phyloP scores from a whole-genome alignment of 2,888 invertebrate genomes.

The Tiliacea citrago region DNA sequence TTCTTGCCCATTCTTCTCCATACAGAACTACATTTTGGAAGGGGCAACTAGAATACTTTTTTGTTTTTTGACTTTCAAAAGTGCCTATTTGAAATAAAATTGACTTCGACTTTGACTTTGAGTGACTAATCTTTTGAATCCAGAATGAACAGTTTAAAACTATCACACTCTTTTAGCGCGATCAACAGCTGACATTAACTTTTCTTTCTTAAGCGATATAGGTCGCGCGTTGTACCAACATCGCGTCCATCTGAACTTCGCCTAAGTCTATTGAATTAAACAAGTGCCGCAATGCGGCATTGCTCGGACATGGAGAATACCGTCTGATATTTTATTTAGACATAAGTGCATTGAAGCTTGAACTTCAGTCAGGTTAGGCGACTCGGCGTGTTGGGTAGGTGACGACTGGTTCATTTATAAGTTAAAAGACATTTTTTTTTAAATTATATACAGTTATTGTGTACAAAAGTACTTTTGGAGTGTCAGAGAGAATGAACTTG shows the following conservation, averaged over 20 bases:
- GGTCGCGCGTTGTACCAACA: slow-evolving; percentile 11
- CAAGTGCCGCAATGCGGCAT: slow-evolving; percentile 63
- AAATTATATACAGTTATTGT: neutral
- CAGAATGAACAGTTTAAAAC: neutral
- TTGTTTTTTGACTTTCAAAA: too few relatives aligned
- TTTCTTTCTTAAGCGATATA: neutral
- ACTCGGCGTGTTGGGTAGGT: neutral
- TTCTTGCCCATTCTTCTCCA: too few relatives aligned
- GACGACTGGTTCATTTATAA: neutral
- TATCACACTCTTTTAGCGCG: neutral
- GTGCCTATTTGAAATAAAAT: too few relatives aligned
- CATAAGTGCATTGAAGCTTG: slow-evolving; percentile 58
- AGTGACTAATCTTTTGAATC: neutral
- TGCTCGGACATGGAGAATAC: slow-evolving; percentile 49
- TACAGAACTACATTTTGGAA: too few relatives aligned
- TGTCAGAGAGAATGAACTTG: neutral
- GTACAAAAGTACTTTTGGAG: neutral
- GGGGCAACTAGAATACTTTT: too few relatives aligned
- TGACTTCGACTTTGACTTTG: too few relatives aligned
- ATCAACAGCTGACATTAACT: neutral
- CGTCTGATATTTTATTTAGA: slow-evolving; percentile 62
- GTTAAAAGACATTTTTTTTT: slow-evolving; percentile 2
- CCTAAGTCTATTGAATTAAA: slow-evolving; percentile 59
- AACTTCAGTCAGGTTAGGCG: slow-evolving; percentile 40
- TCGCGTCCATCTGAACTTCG: slow-evolving; percentile 30